Conservation (phyloP, 2,888 invertebrate species). For the Dyspetes luteomarginatus region DNA sequence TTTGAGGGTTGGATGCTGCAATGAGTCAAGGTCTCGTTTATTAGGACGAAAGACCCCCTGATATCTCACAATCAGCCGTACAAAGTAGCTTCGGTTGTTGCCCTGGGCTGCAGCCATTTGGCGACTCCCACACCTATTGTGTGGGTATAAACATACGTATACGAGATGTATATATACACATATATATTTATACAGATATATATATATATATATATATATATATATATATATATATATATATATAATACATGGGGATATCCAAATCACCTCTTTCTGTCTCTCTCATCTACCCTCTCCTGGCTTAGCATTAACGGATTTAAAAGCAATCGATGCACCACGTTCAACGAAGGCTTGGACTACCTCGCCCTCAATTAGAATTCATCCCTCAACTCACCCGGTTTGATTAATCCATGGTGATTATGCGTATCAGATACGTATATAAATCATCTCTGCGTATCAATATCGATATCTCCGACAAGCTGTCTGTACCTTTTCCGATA, state of each 20-base stretch:
- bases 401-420: conserved; percentile 69
- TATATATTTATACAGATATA: neutral
- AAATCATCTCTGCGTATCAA: neutral
- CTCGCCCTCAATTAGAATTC: conserved; percentile 72
- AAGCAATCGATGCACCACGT: conserved; percentile 78
- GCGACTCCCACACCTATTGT: too few species aligned
- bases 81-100: conserved; percentile 24
- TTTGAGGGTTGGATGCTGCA: conserved; percentile 17
- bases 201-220: conserved; percentile 1
- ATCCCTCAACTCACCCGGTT: conserved; percentile 74
- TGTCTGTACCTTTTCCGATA: too few species aligned
- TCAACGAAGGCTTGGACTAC: conserved; percentile 71
- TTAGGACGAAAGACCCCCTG: conserved; percentile 69
- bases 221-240: neutral
- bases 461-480: conserved; percentile 13
- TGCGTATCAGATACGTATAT: conserved; percentile 8
- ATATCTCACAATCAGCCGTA: conserved; percentile 39
- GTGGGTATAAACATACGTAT: neutral
- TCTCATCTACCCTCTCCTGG: too few species aligned
- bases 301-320: conserved; percentile 81
- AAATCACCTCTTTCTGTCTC: conserved; percentile 76
- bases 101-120: neutral
- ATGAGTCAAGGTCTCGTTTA: conserved; percentile 70
- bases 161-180: neutral
- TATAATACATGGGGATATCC: conserved; percentile 67